Base-by-base conservation (phyloP, 1,140 invertebrate genomes). In the Chironomus striatipennis region DNA sequence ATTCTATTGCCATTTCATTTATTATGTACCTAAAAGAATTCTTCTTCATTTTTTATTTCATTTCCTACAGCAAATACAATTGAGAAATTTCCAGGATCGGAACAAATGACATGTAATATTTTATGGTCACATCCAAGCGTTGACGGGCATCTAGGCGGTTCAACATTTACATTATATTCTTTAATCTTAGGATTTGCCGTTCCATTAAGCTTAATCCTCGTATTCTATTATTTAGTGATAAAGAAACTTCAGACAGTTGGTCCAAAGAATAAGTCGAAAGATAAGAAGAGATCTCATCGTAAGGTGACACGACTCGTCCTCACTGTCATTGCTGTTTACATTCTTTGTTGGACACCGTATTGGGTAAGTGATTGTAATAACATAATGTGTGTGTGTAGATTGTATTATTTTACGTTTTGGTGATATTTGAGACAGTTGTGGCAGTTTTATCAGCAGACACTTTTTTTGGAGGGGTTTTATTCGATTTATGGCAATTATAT, bases 201-300 rank as follows among this genome's bases (percentile, higher is more conserved):
- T 73, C 98, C 98, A 0, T 84, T 99, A 0, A 86, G 90, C 2
- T 87, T 99, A 3, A 99, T 99, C 75, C 88, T 96, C 75, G 88
- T 96, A n/a, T 99, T 99, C 82, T 99, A 99, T 83, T 91, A 91
- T 76, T 85, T 98, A 74, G 97, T 99, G 1, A 93, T 99, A 57
- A 87, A 90, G 24, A 96, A 97, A 78, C 84, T 99, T 65, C 89
- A 90, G 77, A 94, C 91, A 0, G 92, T 95, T 0, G 93, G 91
- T 1, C 93, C 91, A 15, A 93, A 93, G 81, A 91, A 93, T 77
- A 92, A 93, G 78, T 96, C 95, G 0, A 96, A 96, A 79, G 95
- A 97, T 80, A 96, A 96, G 85, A 96, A 95, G 80, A 88, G 91
- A 10, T 95, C 94, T 0, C 94, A 98, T 79, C 86, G 93, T 17